Evolutionary conservation across 2,888 invertebrate species (phyloP), one percentile per base, ranked within the genome.

Genomic region (Acleris laterana): DNA sequence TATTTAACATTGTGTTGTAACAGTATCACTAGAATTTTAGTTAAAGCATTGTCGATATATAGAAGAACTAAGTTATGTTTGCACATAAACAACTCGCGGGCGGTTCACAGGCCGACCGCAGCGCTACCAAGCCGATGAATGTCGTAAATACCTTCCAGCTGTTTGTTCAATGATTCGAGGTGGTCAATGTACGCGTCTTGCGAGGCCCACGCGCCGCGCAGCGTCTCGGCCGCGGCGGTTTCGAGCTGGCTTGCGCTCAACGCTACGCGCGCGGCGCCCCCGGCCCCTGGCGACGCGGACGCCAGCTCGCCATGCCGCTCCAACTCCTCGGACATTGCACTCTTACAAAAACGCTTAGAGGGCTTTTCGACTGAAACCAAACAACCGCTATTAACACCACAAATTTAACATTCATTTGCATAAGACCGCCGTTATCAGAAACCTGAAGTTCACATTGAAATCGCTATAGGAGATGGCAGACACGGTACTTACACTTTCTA

Each of bases 141-240:
- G 87, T 87, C 90, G 87, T 93, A 91, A 94, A 94, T 96, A 96
- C 96, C 96, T 96, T 96, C 96, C 94, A 95, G 95, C 93, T 94
- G 94, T 92, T 95, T 93, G 88, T 94, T 93, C 93, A 95, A 95
- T 77, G 95, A 93, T 94, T 96, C 96, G 88, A 96, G 94, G 82
- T 94, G 94, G 85, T 95, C 95, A 90, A 96, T 94, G 93, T 96
- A 96, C 83, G 93, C 94, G 90, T 96, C 96, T 94, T 96, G 96
- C 87, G 94, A 94, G 87, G 93, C 94, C 96, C 96, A 96, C 81
- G 95, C 94, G 85, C 94, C 93, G 77, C 94, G 94, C 85, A 96
- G 94, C 78, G 96, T 95, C 75, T 95, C 94, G 80, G 94, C 93
- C 80, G 94, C 93, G 74, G 95, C 92, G 79, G 92, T 92, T 80